Percentiles rank a stretch among this genome's conserved stretches.
Evolutionary conservation across 1,140 invertebrate genomes (phyloP).

Genomic region (Drosophila bocki): DNA sequence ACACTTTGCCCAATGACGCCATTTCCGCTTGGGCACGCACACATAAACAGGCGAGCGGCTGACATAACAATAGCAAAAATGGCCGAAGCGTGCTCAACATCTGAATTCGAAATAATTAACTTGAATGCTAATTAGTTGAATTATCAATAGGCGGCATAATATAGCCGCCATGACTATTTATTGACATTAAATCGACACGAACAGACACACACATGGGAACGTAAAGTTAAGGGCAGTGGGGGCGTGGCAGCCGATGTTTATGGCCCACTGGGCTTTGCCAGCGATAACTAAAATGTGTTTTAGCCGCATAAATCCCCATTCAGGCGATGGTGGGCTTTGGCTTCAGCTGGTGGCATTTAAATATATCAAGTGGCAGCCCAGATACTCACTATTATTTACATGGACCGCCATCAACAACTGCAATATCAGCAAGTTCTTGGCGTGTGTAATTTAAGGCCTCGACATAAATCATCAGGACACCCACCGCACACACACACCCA

Average conservation of each 20-base stretch:
- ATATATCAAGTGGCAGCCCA: conserved; percentile 54
- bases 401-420: conserved; percentile 59
- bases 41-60: conserved; percentile 30
- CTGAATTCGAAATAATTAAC: conserved; percentile 78
- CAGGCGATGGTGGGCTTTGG: conserved; percentile 30
- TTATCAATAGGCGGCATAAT: conserved; percentile 67
- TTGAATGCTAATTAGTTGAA: conserved; percentile 80
- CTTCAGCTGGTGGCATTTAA: conserved; percentile 45
- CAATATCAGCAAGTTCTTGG: conserved; percentile 73
- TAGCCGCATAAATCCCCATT: conserved; percentile 57
- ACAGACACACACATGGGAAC: background rate
- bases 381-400: conserved; percentile 56
- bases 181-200: conserved; percentile 60
- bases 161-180: conserved; percentile 47
- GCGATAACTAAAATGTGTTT: conserved; percentile 55
- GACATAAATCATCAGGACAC: conserved; percentile 69
- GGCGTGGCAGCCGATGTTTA: conserved; percentile 31
- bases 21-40: conserved; percentile 25
- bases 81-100: conserved; percentile 41
- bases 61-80: conserved; percentile 62
- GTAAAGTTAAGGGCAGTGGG: background rate
- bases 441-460: conserved; percentile 69
- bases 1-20: conserved; percentile 31
- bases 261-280: conserved; percentile 41
- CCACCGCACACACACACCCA: conserved; percentile 16